Conservation (phyloP, 2,113 vertebrate genomes). For the Tragelaphus strepsiceros region DNA sequence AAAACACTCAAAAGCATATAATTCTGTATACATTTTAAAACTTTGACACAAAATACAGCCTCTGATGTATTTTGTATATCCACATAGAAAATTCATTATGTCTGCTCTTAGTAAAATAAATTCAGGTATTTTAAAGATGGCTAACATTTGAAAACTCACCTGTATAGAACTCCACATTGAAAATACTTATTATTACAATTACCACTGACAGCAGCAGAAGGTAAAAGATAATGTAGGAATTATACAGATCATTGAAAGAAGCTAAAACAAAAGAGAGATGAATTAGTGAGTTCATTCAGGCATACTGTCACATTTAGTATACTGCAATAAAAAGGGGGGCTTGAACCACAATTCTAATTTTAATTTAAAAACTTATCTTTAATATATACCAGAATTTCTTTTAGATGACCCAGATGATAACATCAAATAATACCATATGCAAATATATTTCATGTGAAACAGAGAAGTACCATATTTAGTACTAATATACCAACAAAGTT, state of each 20-base stretch:
- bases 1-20: not conserved
- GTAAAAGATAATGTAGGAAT: constrained; percentile 85
- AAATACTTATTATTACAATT: constrained; percentile 86
- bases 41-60: not conserved
- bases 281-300: not conserved
- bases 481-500: not conserved
- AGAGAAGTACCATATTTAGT: constrained; percentile 9
- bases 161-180: constrained; percentile 91
- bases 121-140: not conserved
- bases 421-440: constrained; percentile 8
- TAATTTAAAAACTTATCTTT: constrained; percentile 13
- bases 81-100: not conserved
- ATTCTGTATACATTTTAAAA: not conserved
- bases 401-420: constrained; percentile 15
- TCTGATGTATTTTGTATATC: not conserved
- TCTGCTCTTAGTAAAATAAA: not conserved
- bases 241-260: constrained; percentile 83
- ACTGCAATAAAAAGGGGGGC: not conserved
- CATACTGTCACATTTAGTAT: not conserved
- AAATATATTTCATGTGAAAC: constrained; percentile 29
- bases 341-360: not conserved
- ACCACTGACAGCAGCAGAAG: constrained; percentile 87
- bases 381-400: constrained; percentile 30
- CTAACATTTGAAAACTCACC: constrained; percentile 79
- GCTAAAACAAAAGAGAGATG: constrained; percentile 76